phyloP scores from a whole-genome alignment of 2,113 vertebrate species.

The Lontra canadensis region DNA sequence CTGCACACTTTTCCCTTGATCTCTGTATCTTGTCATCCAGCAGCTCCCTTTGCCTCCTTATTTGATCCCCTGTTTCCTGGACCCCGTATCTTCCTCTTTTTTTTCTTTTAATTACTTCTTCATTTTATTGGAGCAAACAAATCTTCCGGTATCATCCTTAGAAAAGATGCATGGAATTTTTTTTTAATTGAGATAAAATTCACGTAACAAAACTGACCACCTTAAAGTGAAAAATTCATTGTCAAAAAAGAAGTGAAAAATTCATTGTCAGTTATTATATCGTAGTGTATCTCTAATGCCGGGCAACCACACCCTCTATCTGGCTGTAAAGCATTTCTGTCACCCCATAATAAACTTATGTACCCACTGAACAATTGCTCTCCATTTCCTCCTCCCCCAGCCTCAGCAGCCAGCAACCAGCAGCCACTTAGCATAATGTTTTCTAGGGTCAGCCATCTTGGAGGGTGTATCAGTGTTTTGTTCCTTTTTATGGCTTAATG shows the following conservation, averaged over 20 bases:
- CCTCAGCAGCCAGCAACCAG: neutral
- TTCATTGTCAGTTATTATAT: neutral
- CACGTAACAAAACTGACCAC: neutral
- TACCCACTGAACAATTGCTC: neutral
- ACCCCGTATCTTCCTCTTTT: neutral
- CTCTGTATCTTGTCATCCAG: neutral
- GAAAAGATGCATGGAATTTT: neutral
- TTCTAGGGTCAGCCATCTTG: neutral
- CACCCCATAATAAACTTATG: too few species aligned
- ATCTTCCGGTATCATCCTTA: neutral
- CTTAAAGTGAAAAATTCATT: neutral
- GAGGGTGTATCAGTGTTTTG: neutral
- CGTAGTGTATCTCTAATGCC: neutral
- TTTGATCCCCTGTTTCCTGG: neutral
- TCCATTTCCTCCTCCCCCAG: rapidly evolving
- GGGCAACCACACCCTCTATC: neutral
- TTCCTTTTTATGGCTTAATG: neutral
- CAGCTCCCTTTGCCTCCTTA: neutral
- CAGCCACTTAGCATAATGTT: neutral
- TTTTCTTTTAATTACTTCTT: neutral
- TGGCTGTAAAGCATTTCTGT: neutral
- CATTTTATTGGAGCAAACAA: neutral
- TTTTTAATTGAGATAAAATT: neutral
- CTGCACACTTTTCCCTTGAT: neutral
- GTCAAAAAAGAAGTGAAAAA: too few species aligned